These are phyloP conservation scores for Lycopodina hypogea DNA, from an alignment of 37 sponge, comb jelly and placozoan species.

Conservation along the genomic window DNA sequence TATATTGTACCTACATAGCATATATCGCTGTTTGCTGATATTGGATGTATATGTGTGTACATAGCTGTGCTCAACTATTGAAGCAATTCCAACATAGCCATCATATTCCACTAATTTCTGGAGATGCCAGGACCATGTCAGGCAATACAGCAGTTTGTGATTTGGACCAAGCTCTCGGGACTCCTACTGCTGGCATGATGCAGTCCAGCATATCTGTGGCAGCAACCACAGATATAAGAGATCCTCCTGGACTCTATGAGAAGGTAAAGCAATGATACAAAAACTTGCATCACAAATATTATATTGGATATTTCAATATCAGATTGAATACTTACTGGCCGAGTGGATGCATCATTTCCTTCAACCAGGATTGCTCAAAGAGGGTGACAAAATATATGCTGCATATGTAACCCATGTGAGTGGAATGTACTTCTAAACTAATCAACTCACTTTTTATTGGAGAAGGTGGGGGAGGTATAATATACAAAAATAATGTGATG, in stretches of 20 bases:
- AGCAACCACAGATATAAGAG: conserved; percentile 59
- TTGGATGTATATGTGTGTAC: neutral
- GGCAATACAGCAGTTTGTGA: conserved; percentile 12
- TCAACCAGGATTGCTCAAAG: conserved; percentile 81
- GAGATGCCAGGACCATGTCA: conserved; percentile 1
- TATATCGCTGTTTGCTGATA: neutral
- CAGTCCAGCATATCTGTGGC: neutral
- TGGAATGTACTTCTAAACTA: too few species aligned
- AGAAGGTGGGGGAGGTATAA: neutral
- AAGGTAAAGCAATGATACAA: conserved; percentile 42
- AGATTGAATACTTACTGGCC: conserved; percentile 91
- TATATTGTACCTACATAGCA: neutral
- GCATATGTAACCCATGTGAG: conserved; percentile 83
- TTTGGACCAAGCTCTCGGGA: conserved; percentile 51
- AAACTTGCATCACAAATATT: neutral
- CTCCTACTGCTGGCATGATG: conserved; percentile 23
- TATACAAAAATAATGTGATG: neutral
- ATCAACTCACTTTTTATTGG: too few species aligned
- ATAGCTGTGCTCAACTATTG: conserved; percentile 72
- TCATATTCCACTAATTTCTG: conserved; percentile 31
- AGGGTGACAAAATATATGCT: conserved; percentile 87
- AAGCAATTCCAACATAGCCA: conserved; percentile 70
- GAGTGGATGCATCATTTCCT: conserved; percentile 95
- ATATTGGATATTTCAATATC: neutral
- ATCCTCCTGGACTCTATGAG: conserved; percentile 93